Evolutionary conservation across 2,113 vertebrate species (phyloP), one percentile per base, ranked within the genome.

Genomic region (Pelecanus crispus): DNA sequence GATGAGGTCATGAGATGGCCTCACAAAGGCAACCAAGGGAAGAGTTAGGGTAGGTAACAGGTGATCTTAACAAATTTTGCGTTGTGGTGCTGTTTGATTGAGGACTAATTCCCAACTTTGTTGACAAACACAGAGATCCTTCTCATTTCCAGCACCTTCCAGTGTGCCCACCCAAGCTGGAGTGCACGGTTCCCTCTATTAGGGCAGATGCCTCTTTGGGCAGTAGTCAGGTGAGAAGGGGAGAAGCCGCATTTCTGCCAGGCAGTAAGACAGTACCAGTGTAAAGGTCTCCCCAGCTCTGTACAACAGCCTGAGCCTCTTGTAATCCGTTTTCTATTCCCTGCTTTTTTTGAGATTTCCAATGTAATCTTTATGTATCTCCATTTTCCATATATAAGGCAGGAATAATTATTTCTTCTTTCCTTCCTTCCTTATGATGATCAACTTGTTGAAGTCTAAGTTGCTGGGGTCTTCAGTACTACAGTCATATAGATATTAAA

Each of bases 181-280:
- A 61, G 15, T 18, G 16, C 14, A 19, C 0, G 0, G 52, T 31
- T 67, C 17, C 38, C 10, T 19, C 55, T 94, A 1, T 2, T 38
- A 53, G 34, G 34, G 31, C 49, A 62, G 45, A 24, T 7, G 6
- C 18, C 13, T 87, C 24, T 65, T 34, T 24, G 17, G n/a, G 63
- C 49, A 72, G 13, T 1, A 50, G 16, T 44, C 73, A 78, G 21
- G 63, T 13, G 17, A 17, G 36, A 42, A 52, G 25, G 20, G 32
- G 29, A 80, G 47, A 55, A 82, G n/a, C 11, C 16, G 9, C 16
- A 20, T 52, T 88, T 80, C 14, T 77, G 29, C 22, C 62, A 44
- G 38, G 20, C 53, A 89, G 3, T 26, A 44, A 13, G 10, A 29
- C 40, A 68, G 17, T 26, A 14, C 14, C 25, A 53, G 13, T 31